These are phyloP conservation scores for Cataglyphis livida DNA, from an alignment of 2,888 invertebrate genomes.

Conservation along the genomic window DNA sequence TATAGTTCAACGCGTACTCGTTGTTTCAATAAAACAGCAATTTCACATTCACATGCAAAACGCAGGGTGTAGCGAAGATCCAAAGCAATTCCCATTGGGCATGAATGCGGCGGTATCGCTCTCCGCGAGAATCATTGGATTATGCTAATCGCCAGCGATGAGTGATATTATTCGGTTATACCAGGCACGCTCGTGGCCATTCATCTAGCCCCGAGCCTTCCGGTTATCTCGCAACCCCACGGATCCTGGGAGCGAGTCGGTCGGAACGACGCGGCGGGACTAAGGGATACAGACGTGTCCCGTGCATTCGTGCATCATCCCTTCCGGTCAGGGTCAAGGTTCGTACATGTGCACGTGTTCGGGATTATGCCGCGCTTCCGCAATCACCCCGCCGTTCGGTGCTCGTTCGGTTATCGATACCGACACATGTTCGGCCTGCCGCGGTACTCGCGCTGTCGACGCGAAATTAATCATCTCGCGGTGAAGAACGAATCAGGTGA, in stretches of 20 bases:
- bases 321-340: slow-evolving; percentile 76
- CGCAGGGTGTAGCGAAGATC: not conserved
- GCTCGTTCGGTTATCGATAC: slow-evolving; percentile 36
- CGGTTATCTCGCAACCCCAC: slow-evolving; percentile 46
- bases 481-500: slow-evolving; percentile 20
- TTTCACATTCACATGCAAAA: slow-evolving; percentile 11
- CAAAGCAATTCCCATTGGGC: slow-evolving; percentile 28
- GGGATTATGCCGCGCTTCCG: slow-evolving; percentile 52
- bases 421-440: slow-evolving; percentile 27
- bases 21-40: not conserved
- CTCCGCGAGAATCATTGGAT: slow-evolving; percentile 76
- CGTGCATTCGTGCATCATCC: slow-evolving; percentile 61
- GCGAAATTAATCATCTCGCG: slow-evolving; percentile 45
- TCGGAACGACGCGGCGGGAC: not conserved
- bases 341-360: slow-evolving; percentile 60
- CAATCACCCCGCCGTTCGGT: slow-evolving; percentile 17
- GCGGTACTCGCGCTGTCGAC: slow-evolving; percentile 8
- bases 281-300: slow-evolving; percentile 10
- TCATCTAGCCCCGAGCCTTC: slow-evolving; percentile 67
- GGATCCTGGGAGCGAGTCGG: slow-evolving; percentile 29
- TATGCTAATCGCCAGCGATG: slow-evolving; percentile 79
- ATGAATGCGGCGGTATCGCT: slow-evolving; percentile 28
- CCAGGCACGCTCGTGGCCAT: slow-evolving; percentile 70
- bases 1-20: not conserved
- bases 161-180: slow-evolving; percentile 79